Evolutionary conservation across 2,113 vertebrate species (phyloP).

Genomic region (Crotalus viridis): DNA sequence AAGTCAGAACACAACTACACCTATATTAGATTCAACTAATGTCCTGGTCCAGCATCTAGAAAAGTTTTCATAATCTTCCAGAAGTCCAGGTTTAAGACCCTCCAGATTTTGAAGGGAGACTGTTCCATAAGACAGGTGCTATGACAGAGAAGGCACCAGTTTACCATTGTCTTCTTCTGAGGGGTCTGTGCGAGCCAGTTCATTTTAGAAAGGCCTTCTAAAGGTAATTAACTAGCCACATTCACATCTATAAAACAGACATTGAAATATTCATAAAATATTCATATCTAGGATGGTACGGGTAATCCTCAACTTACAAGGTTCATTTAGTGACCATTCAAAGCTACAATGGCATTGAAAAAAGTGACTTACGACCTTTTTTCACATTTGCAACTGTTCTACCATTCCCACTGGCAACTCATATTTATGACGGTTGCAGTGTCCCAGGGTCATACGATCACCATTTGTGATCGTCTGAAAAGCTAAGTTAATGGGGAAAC

Average conservation of each 20-base stretch:
- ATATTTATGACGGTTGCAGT: too few species aligned
- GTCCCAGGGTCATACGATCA: too few species aligned
- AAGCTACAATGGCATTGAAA: too few species aligned
- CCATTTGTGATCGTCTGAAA: too few species aligned
- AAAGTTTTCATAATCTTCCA: background rate
- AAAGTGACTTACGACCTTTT: too few species aligned
- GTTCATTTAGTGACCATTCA: too few species aligned
- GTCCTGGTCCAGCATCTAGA: background rate
- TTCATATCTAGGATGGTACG: background rate
- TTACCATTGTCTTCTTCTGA: background rate
- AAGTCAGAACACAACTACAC: background rate
- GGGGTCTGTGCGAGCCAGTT: background rate
- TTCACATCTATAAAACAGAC: too few species aligned
- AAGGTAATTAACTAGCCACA: background rate
- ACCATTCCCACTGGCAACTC: too few species aligned
- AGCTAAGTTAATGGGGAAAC: too few species aligned
- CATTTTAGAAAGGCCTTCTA: background rate
- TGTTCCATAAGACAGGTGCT: background rate
- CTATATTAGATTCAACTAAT: background rate
- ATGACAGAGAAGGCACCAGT: background rate
- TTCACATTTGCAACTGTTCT: too few species aligned
- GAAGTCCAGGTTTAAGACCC: background rate
- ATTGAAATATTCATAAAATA: background rate
- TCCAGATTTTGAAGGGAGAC: background rate
- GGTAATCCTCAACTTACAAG: too few species aligned